Evolutionary conservation across 2,888 invertebrate genomes (phyloP).

Genomic region (Platerodrilus igneus): DNA sequence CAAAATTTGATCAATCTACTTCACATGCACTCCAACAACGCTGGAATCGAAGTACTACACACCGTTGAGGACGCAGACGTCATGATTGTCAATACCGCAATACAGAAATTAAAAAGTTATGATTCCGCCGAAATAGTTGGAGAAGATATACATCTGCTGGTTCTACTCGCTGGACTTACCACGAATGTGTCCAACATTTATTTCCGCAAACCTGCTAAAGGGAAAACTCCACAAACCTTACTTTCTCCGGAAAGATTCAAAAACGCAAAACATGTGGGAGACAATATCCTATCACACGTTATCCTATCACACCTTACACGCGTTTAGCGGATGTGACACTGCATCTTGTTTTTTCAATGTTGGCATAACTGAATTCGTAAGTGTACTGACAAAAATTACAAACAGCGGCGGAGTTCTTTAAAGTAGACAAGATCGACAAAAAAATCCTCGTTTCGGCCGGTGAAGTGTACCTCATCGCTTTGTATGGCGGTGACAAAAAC

Average conservation of each 20-base stretch:
- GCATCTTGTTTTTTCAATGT: slow-evolving; percentile 9
- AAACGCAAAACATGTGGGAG: not conserved
- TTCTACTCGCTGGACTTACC: slow-evolving; percentile 3
- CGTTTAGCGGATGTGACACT: slow-evolving; percentile 11
- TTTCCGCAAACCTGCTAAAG: slow-evolving; percentile 7
- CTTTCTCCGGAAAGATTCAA: not conserved
- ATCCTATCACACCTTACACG: no score
- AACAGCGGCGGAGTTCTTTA: no score
- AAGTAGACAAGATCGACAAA: no score
- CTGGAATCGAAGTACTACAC: slow-evolving; percentile 22
- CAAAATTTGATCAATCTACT: slow-evolving; percentile 24
- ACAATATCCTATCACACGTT: slow-evolving; percentile 5
- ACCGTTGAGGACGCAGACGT: slow-evolving; percentile 27
- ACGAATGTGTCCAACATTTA: slow-evolving; percentile 1
- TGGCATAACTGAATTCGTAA: slow-evolving; percentile 6
- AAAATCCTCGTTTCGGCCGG: no score
- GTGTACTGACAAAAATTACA: no score
- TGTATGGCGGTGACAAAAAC: no score
- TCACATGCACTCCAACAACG: slow-evolving; percentile 13
- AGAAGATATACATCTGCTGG: slow-evolving; percentile 9
- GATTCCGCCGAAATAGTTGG: slow-evolving; percentile 18
- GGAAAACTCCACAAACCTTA: slow-evolving; percentile 1
- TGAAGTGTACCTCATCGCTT: no score
- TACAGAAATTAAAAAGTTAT: slow-evolving; percentile 12
- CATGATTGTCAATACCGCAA: slow-evolving; percentile 24